Percentiles rank a stretch among this genome's conserved stretches.
phyloP scores from a whole-genome alignment of 2,888 invertebrate genomes.

The Limnephilus rhombicus region DNA sequence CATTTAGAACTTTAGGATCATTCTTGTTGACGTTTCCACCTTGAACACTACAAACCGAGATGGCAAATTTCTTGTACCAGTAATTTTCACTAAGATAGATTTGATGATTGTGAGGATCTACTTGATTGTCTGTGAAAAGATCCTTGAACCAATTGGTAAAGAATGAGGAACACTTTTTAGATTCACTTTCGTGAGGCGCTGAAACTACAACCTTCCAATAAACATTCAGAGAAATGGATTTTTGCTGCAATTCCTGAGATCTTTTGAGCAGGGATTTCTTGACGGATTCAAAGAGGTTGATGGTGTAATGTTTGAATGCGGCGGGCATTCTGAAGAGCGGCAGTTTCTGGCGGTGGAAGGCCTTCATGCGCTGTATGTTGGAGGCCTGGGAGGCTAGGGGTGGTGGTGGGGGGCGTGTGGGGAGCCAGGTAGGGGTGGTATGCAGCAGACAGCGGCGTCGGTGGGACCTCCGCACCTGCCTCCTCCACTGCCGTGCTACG shows the following conservation, averaged over 20 bases:
- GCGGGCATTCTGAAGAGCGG: conserved; percentile 67
- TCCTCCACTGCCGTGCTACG: conserved; percentile 71
- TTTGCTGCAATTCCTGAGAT: conserved; percentile 76
- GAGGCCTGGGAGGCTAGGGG: conserved; percentile 44
- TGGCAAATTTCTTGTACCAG: conserved; percentile 76
- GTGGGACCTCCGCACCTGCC: conserved; percentile 71
- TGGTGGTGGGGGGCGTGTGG: conserved; percentile 64
- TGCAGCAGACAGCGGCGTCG: conserved; percentile 73
- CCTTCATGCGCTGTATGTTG: conserved; percentile 60
- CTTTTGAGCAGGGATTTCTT: conserved; percentile 74
- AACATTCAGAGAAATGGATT: conserved; percentile 70
- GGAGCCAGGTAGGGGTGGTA: conserved; percentile 75
- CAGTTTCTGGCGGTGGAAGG: conserved; percentile 61
- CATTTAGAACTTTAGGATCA: conserved; percentile 62
- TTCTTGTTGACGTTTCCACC: conserved; percentile 1
- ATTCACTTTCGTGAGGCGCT: conserved; percentile 76
- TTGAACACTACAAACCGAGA: conserved; percentile 71
- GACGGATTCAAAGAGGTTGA: conserved; percentile 75
- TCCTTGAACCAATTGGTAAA: conserved; percentile 75
- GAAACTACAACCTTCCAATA: conserved; percentile 82
- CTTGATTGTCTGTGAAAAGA: conserved; percentile 73
- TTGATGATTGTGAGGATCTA: conserved; percentile 70
- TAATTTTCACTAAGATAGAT: conserved; percentile 74
- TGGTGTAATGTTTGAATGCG: conserved; percentile 71
- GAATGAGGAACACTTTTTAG: conserved; percentile 73